phyloP scores from a whole-genome alignment of 2,888 invertebrate species.

The Eristalis tenax region DNA sequence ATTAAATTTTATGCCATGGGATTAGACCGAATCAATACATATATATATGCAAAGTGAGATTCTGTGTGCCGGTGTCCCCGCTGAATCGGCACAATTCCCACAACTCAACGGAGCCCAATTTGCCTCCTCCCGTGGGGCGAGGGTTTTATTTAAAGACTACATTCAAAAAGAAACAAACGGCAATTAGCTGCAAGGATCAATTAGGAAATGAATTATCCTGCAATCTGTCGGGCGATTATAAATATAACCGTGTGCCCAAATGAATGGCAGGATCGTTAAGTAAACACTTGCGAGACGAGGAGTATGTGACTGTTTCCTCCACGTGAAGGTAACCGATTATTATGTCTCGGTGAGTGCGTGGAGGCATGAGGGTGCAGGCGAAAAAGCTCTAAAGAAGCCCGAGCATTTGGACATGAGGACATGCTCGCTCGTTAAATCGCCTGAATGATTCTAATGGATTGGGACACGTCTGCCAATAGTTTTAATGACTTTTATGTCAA shows the following conservation, averaged over 20 bases:
- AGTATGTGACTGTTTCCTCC: constrained; percentile 1
- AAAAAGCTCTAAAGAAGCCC: not conserved
- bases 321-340: not conserved
- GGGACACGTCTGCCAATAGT: constrained; percentile 33
- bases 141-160: not conserved
- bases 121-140: not conserved
- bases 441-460: constrained; percentile 30
- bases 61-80: not conserved
- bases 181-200: not conserved
- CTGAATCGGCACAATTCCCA: not conserved
- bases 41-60: not conserved
- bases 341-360: not conserved
- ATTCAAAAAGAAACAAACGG: not conserved
- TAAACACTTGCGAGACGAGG: constrained; percentile 17
- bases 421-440: constrained; percentile 41
- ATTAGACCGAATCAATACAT: constrained; percentile 55
- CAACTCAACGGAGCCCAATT: not conserved
- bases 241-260: constrained; percentile 17
- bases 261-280: constrained; percentile 15
- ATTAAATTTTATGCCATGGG: constrained; percentile 66
- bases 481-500: constrained; percentile 51
- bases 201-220: constrained; percentile 35
- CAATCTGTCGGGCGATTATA: constrained; percentile 29
- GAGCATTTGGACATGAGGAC: constrained; percentile 15
- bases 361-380: not conserved